Base-by-base conservation (phyloP, 2,888 invertebrate species). In the Hetaerina titia region DNA sequence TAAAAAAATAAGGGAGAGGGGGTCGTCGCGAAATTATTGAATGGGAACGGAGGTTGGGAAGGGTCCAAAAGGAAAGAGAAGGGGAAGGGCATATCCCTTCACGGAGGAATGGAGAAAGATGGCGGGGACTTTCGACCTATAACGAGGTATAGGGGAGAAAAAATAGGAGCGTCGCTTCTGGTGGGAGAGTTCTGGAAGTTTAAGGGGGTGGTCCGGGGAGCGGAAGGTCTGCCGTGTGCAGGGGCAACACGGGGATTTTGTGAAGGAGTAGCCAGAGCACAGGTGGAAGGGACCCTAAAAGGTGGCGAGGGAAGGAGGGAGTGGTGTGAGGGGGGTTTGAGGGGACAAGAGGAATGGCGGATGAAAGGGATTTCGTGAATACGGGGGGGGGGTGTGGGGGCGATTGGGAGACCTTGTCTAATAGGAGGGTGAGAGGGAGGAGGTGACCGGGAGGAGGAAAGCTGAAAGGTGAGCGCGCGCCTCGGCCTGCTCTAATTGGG, bases 401-500 rank as follows among this genome's bases (percentile, higher is more conserved):
- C 2, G 60, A 60, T 8, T 6, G 69, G 81, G 45, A 45, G 45
- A 25, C 81, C 31, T 31, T 81, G 81, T 81, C 57, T 11, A 57
- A 45, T 1, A 89, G 22, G 57, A 0, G 69, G n/a, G 69, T 9
- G 4, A 69, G n/a, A 56, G 31, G 15, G 88, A 88, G n/a, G 89
- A 9, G 57, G 58, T 0, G 56, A n/a, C 8, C 56, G 8, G 89
- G 58, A 13, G n/a, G n/a, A 89, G 88, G 69, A n/a, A 88, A 6
- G 89, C n/a, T 58, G 56, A 58, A 89, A 89, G 89, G 89, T 58
- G 89, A 89, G n/a, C 25, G 69, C 45, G 92, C 19, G 74, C 69
- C 56, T 22, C 45, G 90, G 89, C 90, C 57, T 60, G 64, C 92
- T 92, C 92, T 92, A 92, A 92, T 92, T 92, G 74, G 92, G 74